Conservation (phyloP, 2,888 invertebrate species). For the Lepidochrysops patricia region DNA sequence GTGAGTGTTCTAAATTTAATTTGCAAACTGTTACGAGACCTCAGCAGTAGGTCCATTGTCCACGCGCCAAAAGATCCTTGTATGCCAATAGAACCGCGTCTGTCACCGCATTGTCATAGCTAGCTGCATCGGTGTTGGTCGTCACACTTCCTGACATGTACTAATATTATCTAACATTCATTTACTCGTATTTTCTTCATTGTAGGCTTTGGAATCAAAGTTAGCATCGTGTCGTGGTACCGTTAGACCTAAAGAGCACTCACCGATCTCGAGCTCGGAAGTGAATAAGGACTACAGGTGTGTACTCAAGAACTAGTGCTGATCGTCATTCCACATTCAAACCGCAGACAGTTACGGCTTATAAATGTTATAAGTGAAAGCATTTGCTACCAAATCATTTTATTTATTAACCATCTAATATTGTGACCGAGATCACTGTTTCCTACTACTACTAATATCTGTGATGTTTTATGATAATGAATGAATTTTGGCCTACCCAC, state of each 20-base stretch:
- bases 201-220: constrained; percentile 81
- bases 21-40: no score
- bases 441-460: constrained; percentile 62
- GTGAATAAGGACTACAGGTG: constrained; percentile 75
- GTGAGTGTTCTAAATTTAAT: no score
- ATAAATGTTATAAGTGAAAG: constrained; percentile 25
- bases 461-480: constrained; percentile 49
- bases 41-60: no score
- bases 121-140: neutral
- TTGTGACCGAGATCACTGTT: constrained; percentile 55
- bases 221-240: constrained; percentile 78
- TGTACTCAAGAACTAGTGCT: constrained; percentile 68
- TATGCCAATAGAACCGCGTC: neutral
- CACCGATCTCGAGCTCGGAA: constrained; percentile 64
- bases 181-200: constrained; percentile 59
- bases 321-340: constrained; percentile 26
- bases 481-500: constrained; percentile 56
- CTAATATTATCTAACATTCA: constrained; percentile 64
- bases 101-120: neutral
- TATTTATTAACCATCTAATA: constrained; percentile 32
- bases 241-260: constrained; percentile 72
- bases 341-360: constrained; percentile 24
- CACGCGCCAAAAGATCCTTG: no score
- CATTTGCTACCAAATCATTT: constrained; percentile 19
- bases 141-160: constrained; percentile 35